A percentile compares a stretch with the other conserved stretches of the same genome.
Evolutionary conservation across 2,888 invertebrate genomes (phyloP).

Genomic region (Gryllus longicercus): DNA sequence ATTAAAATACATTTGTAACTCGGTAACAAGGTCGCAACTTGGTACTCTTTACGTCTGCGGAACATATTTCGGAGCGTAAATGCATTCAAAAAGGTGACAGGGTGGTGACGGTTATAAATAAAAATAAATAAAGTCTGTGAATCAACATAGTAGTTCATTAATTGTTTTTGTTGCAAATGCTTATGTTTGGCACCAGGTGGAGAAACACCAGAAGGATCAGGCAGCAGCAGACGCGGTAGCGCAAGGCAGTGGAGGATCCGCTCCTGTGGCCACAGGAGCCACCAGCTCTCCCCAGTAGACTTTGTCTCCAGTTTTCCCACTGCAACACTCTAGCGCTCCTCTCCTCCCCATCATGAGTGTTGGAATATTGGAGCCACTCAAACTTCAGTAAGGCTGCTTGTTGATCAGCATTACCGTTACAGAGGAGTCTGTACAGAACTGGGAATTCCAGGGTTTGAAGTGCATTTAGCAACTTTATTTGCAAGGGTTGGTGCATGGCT

Average conservation of each 20-base stretch:
- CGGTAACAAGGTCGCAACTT: too few relatives aligned
- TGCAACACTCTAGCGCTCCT: conserved; percentile 8
- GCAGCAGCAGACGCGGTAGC: conserved; percentile 38
- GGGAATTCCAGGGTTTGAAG: background rate
- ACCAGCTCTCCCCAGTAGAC: conserved; percentile 22
- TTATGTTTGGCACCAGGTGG: conserved; percentile 40
- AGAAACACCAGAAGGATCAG: conserved; percentile 45
- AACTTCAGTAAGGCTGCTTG: conserved; percentile 8
- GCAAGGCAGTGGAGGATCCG: background rate
- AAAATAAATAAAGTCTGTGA: background rate
- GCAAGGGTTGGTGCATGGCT: background rate
- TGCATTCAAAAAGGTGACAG: too few relatives aligned
- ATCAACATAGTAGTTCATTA: background rate
- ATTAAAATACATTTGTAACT: too few relatives aligned
- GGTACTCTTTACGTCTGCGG: too few relatives aligned
- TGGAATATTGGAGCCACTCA: conserved; percentile 3
- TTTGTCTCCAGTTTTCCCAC: conserved; percentile 11
- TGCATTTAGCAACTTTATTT: conserved; percentile 3
- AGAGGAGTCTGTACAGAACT: background rate
- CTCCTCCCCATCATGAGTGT: conserved; percentile 1
- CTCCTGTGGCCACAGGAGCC: conserved; percentile 30
- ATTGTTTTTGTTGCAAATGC: conserved; percentile 33
- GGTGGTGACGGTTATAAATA: background rate
- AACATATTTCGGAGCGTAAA: too few relatives aligned
- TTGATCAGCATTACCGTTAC: background rate